A percentile compares a stretch with the other conserved stretches of the same genome.
phyloP scores from a whole-genome alignment of 2,797 vertebrate genomes.

The Cygnus olor region DNA sequence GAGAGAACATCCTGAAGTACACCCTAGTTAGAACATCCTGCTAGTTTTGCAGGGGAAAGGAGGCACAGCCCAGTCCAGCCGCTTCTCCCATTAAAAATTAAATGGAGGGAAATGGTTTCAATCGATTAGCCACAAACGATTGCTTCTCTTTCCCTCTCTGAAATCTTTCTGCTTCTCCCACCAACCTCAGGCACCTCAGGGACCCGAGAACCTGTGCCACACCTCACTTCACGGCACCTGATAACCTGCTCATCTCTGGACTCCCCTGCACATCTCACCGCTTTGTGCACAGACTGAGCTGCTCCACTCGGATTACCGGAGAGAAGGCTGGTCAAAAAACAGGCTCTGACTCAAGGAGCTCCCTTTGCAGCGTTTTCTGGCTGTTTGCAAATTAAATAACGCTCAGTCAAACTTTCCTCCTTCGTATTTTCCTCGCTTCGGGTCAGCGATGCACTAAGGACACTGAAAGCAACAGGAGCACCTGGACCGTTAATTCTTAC shows the following conservation, averaged over 20 bases:
- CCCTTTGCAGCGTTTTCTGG: background rate
- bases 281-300: too few species aligned
- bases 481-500: background rate
- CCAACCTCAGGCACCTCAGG: background rate
- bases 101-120: slow-evolving; percentile 46
- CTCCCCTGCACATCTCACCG: background rate
- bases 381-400: background rate
- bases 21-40: too few species aligned
- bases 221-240: accelerated
- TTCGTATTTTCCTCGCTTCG: background rate
- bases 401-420: background rate
- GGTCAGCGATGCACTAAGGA: accelerated
- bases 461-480: background rate
- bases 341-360: accelerated
- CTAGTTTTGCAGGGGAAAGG: background rate
- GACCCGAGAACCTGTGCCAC: accelerated
- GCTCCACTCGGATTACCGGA: background rate
- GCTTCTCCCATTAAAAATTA: slow-evolving; percentile 56
- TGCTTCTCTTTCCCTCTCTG: background rate
- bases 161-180: background rate
- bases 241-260: background rate
- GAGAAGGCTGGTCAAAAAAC: background rate
- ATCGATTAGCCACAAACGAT: slow-evolving; percentile 54
- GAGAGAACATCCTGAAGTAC: too few species aligned
- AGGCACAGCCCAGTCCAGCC: background rate